A percentile compares a stretch with the other conserved stretches of the same genome.
phyloP scores from a whole-genome alignment of 2,888 invertebrate species.

The Drosophila prostipennis region DNA sequence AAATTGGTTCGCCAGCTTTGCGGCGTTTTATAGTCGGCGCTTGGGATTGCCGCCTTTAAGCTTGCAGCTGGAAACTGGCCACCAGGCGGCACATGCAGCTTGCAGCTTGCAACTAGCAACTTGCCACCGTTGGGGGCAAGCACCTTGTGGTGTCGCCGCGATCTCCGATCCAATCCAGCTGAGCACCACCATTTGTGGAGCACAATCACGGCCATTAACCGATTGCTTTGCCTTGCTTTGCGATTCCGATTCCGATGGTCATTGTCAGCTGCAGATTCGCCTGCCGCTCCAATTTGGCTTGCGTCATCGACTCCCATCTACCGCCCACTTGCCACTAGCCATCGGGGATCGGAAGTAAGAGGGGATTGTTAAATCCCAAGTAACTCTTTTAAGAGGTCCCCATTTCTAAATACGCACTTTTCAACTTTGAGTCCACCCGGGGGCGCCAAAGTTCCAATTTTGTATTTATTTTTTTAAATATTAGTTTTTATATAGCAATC shows the following conservation, averaged over 20 bases:
- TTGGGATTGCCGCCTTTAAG: constrained; percentile 27
- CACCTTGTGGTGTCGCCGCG: constrained; percentile 58
- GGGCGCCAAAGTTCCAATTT: no score
- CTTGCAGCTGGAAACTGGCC: constrained; percentile 20
- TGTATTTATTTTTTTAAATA: no score
- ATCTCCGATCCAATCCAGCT: constrained; percentile 6
- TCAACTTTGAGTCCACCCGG: no score
- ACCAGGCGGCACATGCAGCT: constrained; percentile 1
- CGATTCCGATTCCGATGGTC: constrained; percentile 5
- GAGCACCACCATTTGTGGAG: constrained; percentile 47
- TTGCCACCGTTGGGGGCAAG: constrained; percentile 61
- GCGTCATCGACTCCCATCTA: constrained; percentile 21
- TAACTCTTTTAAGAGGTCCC: no score
- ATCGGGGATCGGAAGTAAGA: not conserved
- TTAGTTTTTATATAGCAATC: no score
- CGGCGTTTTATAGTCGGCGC: constrained; percentile 72
- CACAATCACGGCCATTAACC: constrained; percentile 51
- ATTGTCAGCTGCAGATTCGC: constrained; percentile 21
- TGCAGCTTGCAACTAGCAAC: constrained; percentile 35
- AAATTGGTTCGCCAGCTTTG: constrained; percentile 67
- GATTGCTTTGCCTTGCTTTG: constrained; percentile 2
- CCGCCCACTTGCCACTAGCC: not conserved
- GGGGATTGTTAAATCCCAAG: not conserved
- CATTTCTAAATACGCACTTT: no score
- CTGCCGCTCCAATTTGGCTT: constrained; percentile 25